Base-by-base conservation (phyloP, 2,888 invertebrate species). In the Bruchidius siliquastri region DNA sequence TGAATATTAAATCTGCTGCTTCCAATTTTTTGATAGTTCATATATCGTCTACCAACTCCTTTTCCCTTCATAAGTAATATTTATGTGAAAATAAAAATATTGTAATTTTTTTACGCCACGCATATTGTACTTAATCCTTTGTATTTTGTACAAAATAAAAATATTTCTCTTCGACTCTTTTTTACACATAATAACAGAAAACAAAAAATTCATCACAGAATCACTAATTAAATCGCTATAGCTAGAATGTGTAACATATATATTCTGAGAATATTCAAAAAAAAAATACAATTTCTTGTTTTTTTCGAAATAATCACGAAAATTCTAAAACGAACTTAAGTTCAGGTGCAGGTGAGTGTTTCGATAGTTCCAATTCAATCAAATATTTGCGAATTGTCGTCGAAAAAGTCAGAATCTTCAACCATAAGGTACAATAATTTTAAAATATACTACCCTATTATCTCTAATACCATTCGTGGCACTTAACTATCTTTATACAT, bases 161-260 rank as follows among this genome's bases (percentile, higher is more conserved):
- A 73, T 49, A 49, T 49, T 13, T 49, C 8, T 49, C 49, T 49
- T 13, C 49, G 49, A 4, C 22, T 68, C 72, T 73, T 67, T 72
- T 21, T 75, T 76, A 76, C 68, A 69, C 73, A 49, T 76, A 78
- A 75, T 78, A 76, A 74, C 74, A 78, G 77, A 78, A 78, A 76
- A 77, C 76, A 78, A 79, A 79, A 77, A 73, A 76, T 79, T 79
- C 81, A 82, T 82, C 82, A 82, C 82, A 82, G 82, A 81, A 80
- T 81, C 80, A 81, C 82, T 68, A 68, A 68, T 22, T 68, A n/a
- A 68, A 21, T 68, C 22, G 22, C 68, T 68, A n/a, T 3, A 68
- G 6, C 22, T 21, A 21, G 22, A 68, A 68, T 68, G 22, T 68
- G 6, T 68, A 68, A 49, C 8, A 30, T 49, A 49, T 49, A 49